Evolutionary conservation across 2,113 vertebrate genomes (phyloP).

Genomic region (Tachuris rubrigastra): DNA sequence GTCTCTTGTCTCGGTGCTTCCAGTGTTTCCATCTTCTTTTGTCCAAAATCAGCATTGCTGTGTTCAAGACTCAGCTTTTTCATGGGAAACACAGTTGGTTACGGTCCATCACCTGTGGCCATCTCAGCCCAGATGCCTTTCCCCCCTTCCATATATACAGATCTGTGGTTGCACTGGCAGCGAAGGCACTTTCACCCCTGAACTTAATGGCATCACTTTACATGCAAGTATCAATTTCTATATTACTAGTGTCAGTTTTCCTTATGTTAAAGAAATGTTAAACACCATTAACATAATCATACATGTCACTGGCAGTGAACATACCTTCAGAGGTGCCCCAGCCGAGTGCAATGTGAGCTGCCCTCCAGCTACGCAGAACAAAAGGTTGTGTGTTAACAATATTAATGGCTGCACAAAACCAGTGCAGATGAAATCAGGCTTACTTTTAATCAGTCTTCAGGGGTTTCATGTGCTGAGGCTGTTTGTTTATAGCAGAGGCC

Average conservation of each 20-base stretch:
- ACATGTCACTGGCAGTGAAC: neutral
- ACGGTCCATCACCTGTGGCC: neutral
- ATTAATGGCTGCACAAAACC: constrained; percentile 9
- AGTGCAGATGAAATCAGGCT: constrained; percentile 51
- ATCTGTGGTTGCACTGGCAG: neutral
- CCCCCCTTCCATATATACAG: rapidly evolving
- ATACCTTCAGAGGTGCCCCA: constrained; percentile 28
- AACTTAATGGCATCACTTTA: neutral
- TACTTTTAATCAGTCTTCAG: constrained; percentile 55
- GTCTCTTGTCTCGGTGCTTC: neutral
- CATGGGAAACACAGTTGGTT: neutral
- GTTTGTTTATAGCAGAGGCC: constrained; percentile 40
- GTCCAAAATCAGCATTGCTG: neutral
- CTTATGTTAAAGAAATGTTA: neutral
- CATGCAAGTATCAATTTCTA: neutral
- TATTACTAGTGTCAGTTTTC: neutral
- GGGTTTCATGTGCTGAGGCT: neutral
- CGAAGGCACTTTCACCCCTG: neutral
- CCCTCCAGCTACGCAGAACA: constrained; percentile 48
- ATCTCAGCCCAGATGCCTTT: neutral
- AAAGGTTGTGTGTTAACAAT: constrained; percentile 60
- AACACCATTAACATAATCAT: neutral
- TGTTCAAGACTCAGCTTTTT: neutral
- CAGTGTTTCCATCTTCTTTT: neutral
- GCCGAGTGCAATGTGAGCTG: constrained; percentile 20